A percentile compares a stretch with the other conserved stretches of the same genome.
phyloP scores from a whole-genome alignment of 2,113 vertebrate species.

The Gobius niger region DNA sequence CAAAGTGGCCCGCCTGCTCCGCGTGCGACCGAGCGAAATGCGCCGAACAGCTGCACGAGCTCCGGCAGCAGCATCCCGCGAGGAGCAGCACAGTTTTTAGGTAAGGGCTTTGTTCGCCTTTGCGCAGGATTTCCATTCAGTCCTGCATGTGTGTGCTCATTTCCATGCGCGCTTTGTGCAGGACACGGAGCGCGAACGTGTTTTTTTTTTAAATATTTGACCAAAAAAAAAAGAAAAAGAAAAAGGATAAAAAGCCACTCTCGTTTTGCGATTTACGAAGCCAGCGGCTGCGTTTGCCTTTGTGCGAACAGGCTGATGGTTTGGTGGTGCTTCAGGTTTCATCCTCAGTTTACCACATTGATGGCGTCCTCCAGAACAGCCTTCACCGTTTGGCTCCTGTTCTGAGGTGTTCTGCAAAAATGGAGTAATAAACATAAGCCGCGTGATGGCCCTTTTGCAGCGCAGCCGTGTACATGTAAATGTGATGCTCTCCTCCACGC shows the following conservation, averaged over 20 bases:
- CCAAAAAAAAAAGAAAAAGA: background rate
- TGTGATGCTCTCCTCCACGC: background rate
- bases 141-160: conserved; percentile 29
- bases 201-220: too few species aligned
- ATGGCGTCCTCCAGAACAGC: background rate
- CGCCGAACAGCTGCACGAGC: conserved; percentile 17
- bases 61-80: conserved; percentile 31
- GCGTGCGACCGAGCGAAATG: conserved; percentile 47
- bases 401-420: background rate
- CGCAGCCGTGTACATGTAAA: background rate
- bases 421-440: background rate
- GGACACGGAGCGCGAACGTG: conserved; percentile 3
- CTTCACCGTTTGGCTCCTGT: background rate
- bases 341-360: background rate
- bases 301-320: background rate
- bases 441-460: conserved; percentile 1
- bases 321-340: background rate
- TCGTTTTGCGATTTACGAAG: background rate
- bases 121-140: conserved; percentile 35
- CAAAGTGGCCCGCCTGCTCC: conserved; percentile 25
- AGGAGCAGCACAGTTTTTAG: conserved; percentile 54
- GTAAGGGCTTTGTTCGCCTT: conserved; percentile 67
- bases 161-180: conserved; percentile 47
- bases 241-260: too few species aligned
- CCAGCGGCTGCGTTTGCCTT: background rate